Evolutionary conservation across 2,113 vertebrate genomes (phyloP).

Genomic region (Variabilichromis moorii): DNA sequence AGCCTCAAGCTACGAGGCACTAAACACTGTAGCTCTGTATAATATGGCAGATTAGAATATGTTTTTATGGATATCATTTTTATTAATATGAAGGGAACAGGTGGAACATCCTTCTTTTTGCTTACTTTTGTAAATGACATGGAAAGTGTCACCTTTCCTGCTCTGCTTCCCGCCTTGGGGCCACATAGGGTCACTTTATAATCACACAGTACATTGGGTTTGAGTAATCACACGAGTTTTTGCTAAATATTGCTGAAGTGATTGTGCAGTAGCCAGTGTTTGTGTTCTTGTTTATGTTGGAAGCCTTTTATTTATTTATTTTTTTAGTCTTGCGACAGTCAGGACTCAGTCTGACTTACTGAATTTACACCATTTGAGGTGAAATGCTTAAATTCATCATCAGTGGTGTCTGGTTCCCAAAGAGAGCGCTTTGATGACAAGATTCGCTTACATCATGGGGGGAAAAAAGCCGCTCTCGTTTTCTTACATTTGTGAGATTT

Average conservation of each 20-base stretch:
- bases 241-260: not conserved
- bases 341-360: not conserved
- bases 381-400: not conserved
- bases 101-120: not conserved
- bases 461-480: not conserved
- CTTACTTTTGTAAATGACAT: not conserved
- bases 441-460: not conserved
- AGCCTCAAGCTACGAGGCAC: not conserved
- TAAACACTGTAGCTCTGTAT: not conserved
- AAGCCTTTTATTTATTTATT: not conserved
- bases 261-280: not conserved
- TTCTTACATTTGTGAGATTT: not conserved
- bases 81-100: not conserved
- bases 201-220: not conserved
- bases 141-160: not conserved
- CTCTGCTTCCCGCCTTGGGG: not conserved
- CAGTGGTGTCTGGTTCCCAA: not conserved
- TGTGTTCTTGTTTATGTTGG: not conserved
- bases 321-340: not conserved
- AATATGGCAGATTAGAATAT: not conserved
- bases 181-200: not conserved
- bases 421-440: not conserved
- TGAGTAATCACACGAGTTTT: not conserved
- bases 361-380: not conserved
- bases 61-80: not conserved